Conservation (phyloP, 2,888 invertebrate species). For the Lobophora halterata region DNA sequence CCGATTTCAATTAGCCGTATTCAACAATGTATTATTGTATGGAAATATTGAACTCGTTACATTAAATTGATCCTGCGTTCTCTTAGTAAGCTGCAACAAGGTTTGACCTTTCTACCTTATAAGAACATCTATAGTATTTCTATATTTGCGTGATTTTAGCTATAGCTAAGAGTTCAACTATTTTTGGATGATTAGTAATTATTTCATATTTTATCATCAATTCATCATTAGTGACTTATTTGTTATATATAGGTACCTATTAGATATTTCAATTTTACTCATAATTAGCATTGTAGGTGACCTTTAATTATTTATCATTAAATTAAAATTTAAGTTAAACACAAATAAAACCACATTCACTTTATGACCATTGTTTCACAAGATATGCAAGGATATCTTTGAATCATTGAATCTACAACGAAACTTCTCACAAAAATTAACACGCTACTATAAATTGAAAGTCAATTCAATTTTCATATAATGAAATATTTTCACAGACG, state of each 20-base stretch:
- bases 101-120: slow-evolving; percentile 59
- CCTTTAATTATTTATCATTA: no score
- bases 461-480: slow-evolving; percentile 39
- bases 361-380: no score
- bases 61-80: slow-evolving; percentile 50
- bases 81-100: slow-evolving; percentile 50
- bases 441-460: slow-evolving; percentile 34
- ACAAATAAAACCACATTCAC: no score
- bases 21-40: slow-evolving; percentile 74
- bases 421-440: slow-evolving; percentile 30
- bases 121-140: slow-evolving; percentile 32
- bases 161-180: no score
- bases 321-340: no score
- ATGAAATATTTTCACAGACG: slow-evolving; percentile 48
- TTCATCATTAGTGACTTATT: no score
- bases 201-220: no score
- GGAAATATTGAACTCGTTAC: slow-evolving; percentile 70
- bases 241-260: no score
- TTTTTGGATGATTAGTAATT: no score
- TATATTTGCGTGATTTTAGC: slow-evolving; percentile 30
- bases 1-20: slow-evolving; percentile 66
- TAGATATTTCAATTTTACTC: no score
- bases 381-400: no score
- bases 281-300: no score
- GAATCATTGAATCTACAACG: slow-evolving; percentile 5